Evolutionary conservation across 2,888 invertebrate species (phyloP), one percentile per base, ranked within the genome.

Genomic region (Metopia argyrocephala): DNA sequence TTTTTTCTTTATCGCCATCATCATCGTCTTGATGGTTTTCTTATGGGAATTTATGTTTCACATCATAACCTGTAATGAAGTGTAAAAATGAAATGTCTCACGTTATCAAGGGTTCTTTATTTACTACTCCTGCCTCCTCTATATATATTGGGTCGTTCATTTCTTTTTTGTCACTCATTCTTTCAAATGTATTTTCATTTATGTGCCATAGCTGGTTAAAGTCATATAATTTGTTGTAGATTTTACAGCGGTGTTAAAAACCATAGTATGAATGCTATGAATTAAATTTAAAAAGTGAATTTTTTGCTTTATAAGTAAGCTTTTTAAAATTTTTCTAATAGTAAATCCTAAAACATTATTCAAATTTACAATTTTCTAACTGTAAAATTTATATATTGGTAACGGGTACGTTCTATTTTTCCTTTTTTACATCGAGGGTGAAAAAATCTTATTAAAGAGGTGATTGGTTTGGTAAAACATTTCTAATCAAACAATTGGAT

Each of bases 11-110:
- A 56, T 56, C 45, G 27, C 27, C 25, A 18, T 38, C 31, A 21
- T 25, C 50, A 61, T 31, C 50, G 23, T 38, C 2, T 21, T 48
- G 52, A 18, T 62, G 25, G 5, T 31, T 66, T 66, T 59, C 65
- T 61, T 61, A 46, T 25, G 71, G 71, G 78, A 78, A 65, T 71
- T 78, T 66, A 65, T 78, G 59, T 71, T 65, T 78, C 52, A 71
- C 38, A 38, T 38, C 38, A 38, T 76, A 76, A 65, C 73, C 73
- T 48, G 57, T 80, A 80, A 76, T 76, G 73, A 80, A 65, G 73
- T 74, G 73, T 54, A 80, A 76, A 80, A 69, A 69, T 69, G 68
- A 80, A 76, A 76, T 76, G 76, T 76, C 76, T 74, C 48, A 48
- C 73, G 59, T 61, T 65, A 59, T 76, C 31, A 69, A 74, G 74